Conservation (phyloP, 64 coral and sea anemone species). For the Catalaphyllia jardinei region DNA sequence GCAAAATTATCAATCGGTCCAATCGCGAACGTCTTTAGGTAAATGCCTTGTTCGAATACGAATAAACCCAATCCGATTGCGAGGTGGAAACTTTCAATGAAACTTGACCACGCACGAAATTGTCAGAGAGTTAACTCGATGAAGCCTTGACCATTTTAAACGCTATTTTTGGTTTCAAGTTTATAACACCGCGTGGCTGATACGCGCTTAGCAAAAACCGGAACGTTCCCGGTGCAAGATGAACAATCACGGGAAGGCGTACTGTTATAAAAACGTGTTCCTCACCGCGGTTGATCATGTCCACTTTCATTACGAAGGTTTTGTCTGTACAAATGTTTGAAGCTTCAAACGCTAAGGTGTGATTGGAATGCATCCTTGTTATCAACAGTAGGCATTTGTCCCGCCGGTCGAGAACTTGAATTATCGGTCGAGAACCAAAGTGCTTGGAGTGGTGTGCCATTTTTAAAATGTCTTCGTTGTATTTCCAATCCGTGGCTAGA, state of each 20-base stretch:
- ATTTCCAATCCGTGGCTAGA: background rate
- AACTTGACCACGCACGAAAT: no score
- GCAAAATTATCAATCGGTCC: no score
- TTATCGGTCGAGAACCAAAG: background rate
- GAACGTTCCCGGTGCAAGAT: background rate
- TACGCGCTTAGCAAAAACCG: background rate
- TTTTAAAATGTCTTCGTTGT: background rate
- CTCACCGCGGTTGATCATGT: background rate
- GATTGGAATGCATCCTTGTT: conserved; percentile 16
- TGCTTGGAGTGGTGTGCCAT: background rate
- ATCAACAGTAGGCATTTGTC: conserved; percentile 14
- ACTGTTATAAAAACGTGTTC: background rate
- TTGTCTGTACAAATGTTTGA: background rate
- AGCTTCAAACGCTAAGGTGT: conserved; percentile 18
- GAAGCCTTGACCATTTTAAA: background rate
- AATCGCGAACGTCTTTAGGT: no score
- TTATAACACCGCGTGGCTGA: background rate
- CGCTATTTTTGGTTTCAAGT: background rate
- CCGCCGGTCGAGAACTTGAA: background rate
- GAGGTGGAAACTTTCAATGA: no score
- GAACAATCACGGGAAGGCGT: background rate
- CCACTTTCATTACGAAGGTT: background rate
- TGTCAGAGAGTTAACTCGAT: no score
- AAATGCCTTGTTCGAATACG: no score
- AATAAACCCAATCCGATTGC: no score